Evolutionary conservation across 2,888 invertebrate genomes (phyloP).

Genomic region (Meganola albula): DNA sequence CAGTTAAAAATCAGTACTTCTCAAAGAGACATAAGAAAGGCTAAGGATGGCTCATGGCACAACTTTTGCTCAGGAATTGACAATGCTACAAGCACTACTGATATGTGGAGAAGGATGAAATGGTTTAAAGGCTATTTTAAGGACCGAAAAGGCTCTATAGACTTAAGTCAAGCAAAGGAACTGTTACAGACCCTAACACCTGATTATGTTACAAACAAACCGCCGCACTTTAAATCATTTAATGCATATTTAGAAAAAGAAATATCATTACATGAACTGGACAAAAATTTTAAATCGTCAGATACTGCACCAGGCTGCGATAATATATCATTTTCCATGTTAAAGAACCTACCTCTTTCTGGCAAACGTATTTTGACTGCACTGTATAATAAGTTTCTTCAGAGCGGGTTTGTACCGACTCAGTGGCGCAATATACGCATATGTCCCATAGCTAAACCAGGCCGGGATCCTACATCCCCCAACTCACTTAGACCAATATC

Average conservation of each 20-base stretch:
- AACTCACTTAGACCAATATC: conserved; percentile 2
- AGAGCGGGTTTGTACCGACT: neutral
- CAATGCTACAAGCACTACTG: conserved; percentile 5
- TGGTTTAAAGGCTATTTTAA: conserved; percentile 16
- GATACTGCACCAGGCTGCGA: conserved; percentile 15
- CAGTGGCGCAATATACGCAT: conserved; percentile 10
- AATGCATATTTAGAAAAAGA: neutral
- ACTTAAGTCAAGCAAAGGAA: neutral
- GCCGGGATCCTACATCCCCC: neutral
- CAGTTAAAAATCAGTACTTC: conserved; percentile 10
- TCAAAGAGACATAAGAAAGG: conserved; percentile 10
- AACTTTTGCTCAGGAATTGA: conserved; percentile 13
- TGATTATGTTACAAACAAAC: conserved; percentile 10
- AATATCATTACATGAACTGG: conserved; percentile 7
- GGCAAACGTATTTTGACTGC: conserved; percentile 6
- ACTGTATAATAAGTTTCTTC: conserved; percentile 8
- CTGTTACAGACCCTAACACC: conserved; percentile 3
- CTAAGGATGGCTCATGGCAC: conserved; percentile 9
- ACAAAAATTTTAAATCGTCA: conserved; percentile 5
- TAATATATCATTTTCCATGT: conserved; percentile 12
- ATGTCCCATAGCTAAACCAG: conserved; percentile 8
- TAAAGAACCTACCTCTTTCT: conserved; percentile 9
- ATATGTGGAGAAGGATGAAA: conserved; percentile 19
- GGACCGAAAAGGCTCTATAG: neutral
- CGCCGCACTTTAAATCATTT: neutral